phyloP scores from a whole-genome alignment of 1,140 invertebrate species.

The Psix sp. region DNA sequence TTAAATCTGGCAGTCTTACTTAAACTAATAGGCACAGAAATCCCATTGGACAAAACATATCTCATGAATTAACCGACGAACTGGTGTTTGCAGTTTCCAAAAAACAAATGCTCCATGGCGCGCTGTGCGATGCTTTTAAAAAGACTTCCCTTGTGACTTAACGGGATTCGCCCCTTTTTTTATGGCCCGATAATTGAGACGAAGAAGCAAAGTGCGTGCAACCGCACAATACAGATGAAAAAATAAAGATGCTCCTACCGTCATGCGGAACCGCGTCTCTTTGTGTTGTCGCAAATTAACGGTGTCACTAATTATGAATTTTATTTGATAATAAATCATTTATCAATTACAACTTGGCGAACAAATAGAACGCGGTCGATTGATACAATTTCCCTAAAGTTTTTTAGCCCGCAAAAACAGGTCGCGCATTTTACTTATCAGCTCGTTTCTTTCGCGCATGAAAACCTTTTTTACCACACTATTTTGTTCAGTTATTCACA shows the following conservation, averaged over 20 bases:
- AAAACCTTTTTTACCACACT: too few species aligned
- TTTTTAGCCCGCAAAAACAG: background rate
- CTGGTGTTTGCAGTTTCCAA: conserved; percentile 12
- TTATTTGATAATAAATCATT: conserved; percentile 28
- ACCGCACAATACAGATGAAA: conserved; percentile 39
- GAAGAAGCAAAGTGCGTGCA: conserved; percentile 49
- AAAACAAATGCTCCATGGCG: conserved; percentile 34
- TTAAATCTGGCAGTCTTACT: conserved; percentile 3
- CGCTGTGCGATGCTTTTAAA: conserved; percentile 32
- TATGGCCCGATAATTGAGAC: conserved; percentile 42
- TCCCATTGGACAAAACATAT: conserved; percentile 15
- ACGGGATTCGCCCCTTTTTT: conserved; percentile 51
- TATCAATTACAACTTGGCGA: conserved; percentile 23
- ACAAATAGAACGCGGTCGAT: conserved; percentile 29
- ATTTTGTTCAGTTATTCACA: too few species aligned
- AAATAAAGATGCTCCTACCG: conserved; percentile 6
- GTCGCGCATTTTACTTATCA: too few species aligned
- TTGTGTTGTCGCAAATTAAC: conserved; percentile 34
- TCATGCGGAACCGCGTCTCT: conserved; percentile 34
- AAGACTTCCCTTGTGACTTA: conserved; percentile 46
- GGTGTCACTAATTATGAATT: conserved; percentile 27
- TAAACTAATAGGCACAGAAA: conserved; percentile 18
- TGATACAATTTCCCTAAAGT: background rate
- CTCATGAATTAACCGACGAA: conserved; percentile 9
- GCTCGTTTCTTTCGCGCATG: too few species aligned